Percentiles rank a stretch among this genome's conserved stretches.
Conservation (phyloP, 2,888 invertebrate species). For the Platycnemis pennipes region DNA sequence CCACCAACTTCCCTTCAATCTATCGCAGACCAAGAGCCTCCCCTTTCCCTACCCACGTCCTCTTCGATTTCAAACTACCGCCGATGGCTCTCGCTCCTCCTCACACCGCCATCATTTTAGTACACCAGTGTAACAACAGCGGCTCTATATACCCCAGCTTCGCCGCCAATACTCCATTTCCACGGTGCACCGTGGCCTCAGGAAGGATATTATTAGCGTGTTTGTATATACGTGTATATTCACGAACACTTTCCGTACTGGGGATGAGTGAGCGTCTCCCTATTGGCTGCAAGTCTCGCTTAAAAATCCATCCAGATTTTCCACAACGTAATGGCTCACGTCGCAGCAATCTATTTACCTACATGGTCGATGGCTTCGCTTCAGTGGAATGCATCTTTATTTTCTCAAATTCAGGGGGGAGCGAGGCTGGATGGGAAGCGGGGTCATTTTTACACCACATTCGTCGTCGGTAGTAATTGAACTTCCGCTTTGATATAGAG, state of each 20-base stretch:
- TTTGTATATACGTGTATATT: not conserved
- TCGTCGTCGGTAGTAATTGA: not conserved
- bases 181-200: not conserved
- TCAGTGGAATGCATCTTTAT: not conserved
- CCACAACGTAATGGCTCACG: conserved; percentile 14
- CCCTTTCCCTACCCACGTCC: not conserved
- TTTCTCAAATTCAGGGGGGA: not conserved
- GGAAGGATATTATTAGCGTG: not conserved
- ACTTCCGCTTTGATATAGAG: not conserved
- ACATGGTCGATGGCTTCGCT: conserved; percentile 21
- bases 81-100: not conserved
- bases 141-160: not conserved
- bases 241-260: not conserved
- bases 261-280: not conserved
- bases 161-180: not conserved
- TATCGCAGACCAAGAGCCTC: not conserved
- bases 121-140: conserved; percentile 43
- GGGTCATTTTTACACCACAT: not conserved
- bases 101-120: conserved; percentile 22
- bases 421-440: not conserved
- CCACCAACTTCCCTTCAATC: not conserved
- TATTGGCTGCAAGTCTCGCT: conserved; percentile 52
- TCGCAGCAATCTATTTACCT: conserved; percentile 22
- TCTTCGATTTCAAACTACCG: conserved; percentile 6
- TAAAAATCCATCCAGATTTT: conserved; percentile 56